phyloP scores from a whole-genome alignment of 2,797 vertebrate genomes.

The Enteromius treurensis region DNA sequence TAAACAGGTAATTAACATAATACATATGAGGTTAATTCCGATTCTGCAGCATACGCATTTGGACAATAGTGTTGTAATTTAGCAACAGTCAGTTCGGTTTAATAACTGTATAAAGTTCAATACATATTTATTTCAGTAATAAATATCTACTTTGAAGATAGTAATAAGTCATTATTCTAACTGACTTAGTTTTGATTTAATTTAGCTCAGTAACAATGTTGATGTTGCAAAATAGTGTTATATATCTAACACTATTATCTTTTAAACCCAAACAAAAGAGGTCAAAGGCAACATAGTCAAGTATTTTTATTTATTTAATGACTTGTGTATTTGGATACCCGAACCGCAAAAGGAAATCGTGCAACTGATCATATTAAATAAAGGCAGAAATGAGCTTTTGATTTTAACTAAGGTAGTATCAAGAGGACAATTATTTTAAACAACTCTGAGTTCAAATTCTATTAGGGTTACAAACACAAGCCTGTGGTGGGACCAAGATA shows the following conservation, averaged over 20 bases:
- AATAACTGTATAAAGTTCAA: too few species aligned
- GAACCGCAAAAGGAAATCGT: not conserved
- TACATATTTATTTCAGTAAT: not conserved
- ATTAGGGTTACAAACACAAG: conserved; percentile 7
- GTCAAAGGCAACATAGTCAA: not conserved
- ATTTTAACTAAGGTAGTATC: conserved; percentile 1
- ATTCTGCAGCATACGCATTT: not conserved
- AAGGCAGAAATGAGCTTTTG: not conserved
- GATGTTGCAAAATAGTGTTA: not conserved
- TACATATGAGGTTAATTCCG: not conserved
- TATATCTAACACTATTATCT: not conserved
- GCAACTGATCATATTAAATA: not conserved
- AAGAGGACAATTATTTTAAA: conserved; percentile 22
- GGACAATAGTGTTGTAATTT: not conserved
- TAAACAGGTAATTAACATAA: not conserved
- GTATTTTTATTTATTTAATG: not conserved
- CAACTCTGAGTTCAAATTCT: not conserved
- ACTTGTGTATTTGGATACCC: not conserved
- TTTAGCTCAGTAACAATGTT: not conserved
- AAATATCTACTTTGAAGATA: not conserved
- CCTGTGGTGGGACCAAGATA: conserved; percentile 4
- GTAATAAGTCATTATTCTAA: not conserved
- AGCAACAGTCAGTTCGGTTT: not conserved
- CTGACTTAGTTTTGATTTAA: not conserved
- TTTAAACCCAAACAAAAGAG: not conserved